Evolutionary conservation across 2,797 vertebrate genomes (phyloP).

Genomic region (Bradypodion ventrale): DNA sequence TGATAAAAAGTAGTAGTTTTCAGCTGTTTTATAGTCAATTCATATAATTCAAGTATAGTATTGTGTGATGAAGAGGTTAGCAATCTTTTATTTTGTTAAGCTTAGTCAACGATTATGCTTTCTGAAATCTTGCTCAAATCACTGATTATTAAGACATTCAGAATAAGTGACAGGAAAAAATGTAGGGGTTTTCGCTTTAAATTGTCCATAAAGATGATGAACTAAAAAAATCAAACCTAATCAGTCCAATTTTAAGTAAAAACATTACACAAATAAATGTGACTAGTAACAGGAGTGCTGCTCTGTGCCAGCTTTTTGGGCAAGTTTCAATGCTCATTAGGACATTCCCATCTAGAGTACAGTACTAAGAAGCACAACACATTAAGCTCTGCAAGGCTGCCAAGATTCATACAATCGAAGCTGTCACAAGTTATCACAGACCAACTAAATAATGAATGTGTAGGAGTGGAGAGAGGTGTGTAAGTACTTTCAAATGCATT

Average conservation of each 20-base stretch:
- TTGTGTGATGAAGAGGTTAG: neutral
- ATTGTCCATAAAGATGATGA: neutral
- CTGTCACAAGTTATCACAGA: neutral
- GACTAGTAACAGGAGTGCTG: neutral
- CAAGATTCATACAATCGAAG: slow-evolving; percentile 13
- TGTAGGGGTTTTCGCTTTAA: neutral
- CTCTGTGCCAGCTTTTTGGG: neutral
- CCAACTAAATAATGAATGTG: neutral
- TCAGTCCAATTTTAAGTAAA: neutral
- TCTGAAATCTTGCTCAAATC: neutral
- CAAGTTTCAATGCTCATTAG: neutral
- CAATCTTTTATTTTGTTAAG: neutral
- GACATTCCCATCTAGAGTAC: neutral
- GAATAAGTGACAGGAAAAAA: neutral
- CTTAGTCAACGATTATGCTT: neutral
- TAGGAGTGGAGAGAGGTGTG: neutral
- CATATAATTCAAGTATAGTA: neutral
- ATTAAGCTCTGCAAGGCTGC: neutral
- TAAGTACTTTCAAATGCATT: neutral
- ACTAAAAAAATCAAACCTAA: neutral
- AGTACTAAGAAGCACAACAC: neutral
- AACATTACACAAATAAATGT: neutral
- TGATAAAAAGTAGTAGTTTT: neutral
- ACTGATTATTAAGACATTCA: neutral
- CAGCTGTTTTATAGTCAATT: neutral